Conservation (phyloP, 2,888 invertebrate species). For the Sphinx pinastri region DNA sequence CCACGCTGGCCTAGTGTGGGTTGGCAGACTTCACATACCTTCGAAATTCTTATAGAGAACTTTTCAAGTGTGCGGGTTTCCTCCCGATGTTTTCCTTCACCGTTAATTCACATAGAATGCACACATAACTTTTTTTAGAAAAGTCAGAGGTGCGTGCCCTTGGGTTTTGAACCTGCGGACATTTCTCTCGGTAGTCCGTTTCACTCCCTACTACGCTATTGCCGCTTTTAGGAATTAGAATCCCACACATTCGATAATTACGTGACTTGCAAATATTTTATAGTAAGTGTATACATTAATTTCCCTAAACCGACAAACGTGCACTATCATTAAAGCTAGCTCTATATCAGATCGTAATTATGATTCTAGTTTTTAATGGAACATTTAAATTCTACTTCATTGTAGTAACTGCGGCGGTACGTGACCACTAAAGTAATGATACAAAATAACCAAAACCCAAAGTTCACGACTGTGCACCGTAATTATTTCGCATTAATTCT, state of each 20-base stretch:
- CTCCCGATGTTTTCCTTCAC: too few species aligned
- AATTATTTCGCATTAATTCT: slow-evolving; percentile 60
- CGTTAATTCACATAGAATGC: too few species aligned
- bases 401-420: slow-evolving; percentile 3
- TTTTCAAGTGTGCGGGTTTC: too few species aligned
- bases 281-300: neutral
- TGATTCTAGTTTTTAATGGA: slow-evolving; percentile 1
- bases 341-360: neutral
- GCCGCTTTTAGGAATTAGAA: too few species aligned
- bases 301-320: neutral
- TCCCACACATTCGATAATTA: neutral
- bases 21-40: too few species aligned
- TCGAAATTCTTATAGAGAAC: too few species aligned
- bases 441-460: slow-evolving; percentile 44
- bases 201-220: too few species aligned
- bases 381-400: slow-evolving; percentile 12
- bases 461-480: slow-evolving; percentile 42
- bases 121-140: too few species aligned
- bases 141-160: too few species aligned
- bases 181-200: too few species aligned
- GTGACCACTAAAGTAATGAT: slow-evolving; percentile 11
- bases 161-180: too few species aligned
- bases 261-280: neutral
- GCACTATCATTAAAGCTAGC: neutral
- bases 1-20: too few species aligned